Evolutionary conservation across 2,113 vertebrate species (phyloP), one percentile per base, ranked within the genome.

Genomic region (Pica pica): DNA sequence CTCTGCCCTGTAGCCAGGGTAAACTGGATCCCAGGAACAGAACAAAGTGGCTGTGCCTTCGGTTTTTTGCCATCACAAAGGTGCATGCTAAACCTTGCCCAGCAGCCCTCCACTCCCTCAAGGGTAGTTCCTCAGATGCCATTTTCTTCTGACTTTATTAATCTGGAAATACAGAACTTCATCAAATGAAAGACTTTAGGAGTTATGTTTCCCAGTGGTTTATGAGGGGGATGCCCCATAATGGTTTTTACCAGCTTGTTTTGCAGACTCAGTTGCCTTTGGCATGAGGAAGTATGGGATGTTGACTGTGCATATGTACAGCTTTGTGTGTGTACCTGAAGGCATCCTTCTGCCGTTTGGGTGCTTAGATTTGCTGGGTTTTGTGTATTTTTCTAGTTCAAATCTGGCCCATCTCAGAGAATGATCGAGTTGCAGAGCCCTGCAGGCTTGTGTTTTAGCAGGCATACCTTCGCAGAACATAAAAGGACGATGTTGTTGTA

Each of bases 311-410:
- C 26, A 24, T 11, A 7, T 12, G 31, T 57, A 83, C 31, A 35
- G 78, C 70, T 78, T 78, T 67, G 9, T 75, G 15, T 56, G 39
- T 91, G 61, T 61, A 90, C 42, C 63, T 85, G 81, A 89, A 81
- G 61, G 74, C 57, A 69, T 80, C 30, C 50, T 85, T 80, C 70
- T 73, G 46, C 37, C 11, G 1, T 61, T 80, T 70, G 67, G 59
- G 28, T 90, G 50, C n/a, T 87, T 86, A 75, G 41, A 71, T 92
- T 90, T 83, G 50, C 37, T 86, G 42, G 46, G 42, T 68, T 86
- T 90, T 81, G 23, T 63, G 4, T 50, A 83, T 81, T 71, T 79
- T 70, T 46, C 39, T 87, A 49, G 44, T 71, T 89, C 37, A 23
- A 46, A 69, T 56, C 89, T 89, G 77, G 73, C 73, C 65, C 41